Evolutionary conservation across 2,888 invertebrate species (phyloP), one percentile per base, ranked within the genome.

Genomic region (Ditula angustiorana): DNA sequence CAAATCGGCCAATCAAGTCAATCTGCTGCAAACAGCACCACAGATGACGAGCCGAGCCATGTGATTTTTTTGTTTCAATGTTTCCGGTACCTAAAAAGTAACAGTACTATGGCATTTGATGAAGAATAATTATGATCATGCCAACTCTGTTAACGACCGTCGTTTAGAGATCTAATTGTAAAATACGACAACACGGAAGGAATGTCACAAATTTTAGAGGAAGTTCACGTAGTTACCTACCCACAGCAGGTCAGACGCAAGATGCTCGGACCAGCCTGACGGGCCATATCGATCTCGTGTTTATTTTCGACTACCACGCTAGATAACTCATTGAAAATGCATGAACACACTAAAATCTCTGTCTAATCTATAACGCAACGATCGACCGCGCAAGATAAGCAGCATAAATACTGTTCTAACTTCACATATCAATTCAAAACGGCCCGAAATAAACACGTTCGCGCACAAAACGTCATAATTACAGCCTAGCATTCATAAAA

Each of bases 401-500:
- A 21, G 10, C 28, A 23, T 53, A 57, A 66, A 46, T 46, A 28
- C 46, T 23, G 8, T 46, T 13, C 10, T 50, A 5, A 24, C 13
- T 69, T 71, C 61, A 52, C 69, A 71, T 67, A 73, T 69, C 70
- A 69, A 74, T 70, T 57, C 37, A 53, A 63, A 52, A 28, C 69
- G 67, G 64, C 67, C 68, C 69, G 53, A 62, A 63, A 75, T 76
- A 74, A 75, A 78, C 71, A 71, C 71, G 72, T 73, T 74, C 74
- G 71, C 68, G 72, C 67, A 74, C 73, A 71, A 77, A 81, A 85
- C 77, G 76, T 84, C 83, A 85, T 87, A 88, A 90, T 90, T 85
- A 82, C 81, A 82, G 78, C 78, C 73, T 80, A 74, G 82, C 81
- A 86, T 86, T 86, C 86, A 89, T 88, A 89, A 87, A 88, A 87